Percentiles rank a stretch among this genome's conserved stretches.
Conservation (phyloP, 2,113 vertebrate genomes). For the Micromys minutus region DNA sequence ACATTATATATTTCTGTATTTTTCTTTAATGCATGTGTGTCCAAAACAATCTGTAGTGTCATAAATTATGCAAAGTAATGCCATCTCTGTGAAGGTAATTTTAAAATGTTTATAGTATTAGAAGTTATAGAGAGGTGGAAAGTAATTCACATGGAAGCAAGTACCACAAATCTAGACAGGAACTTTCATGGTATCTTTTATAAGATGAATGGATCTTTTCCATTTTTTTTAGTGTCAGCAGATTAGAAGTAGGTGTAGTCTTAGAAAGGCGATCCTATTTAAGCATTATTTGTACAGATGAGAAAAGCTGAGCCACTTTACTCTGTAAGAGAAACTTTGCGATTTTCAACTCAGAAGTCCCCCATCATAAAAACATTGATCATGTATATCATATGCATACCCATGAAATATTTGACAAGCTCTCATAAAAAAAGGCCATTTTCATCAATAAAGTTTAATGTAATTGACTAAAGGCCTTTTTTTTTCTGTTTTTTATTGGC, state of each 20-base stretch:
- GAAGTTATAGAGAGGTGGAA: not conserved
- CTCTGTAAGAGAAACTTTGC: not conserved
- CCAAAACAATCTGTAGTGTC: not conserved
- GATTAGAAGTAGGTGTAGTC: not conserved
- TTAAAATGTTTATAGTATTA: not conserved
- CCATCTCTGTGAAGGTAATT: not conserved
- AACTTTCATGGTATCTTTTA: not conserved
- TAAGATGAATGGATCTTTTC: not conserved
- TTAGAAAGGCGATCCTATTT: not conserved
- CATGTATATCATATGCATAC: not conserved
- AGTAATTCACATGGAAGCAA: slow-evolving; percentile 33
- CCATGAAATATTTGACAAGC: not conserved
- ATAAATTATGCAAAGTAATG: slow-evolving; percentile 18
- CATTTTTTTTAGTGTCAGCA: not conserved
- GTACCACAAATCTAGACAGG: not conserved
- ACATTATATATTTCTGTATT: not conserved
- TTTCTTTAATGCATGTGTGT: not conserved
- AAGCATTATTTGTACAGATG: slow-evolving; percentile 23
- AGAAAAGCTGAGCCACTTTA: not conserved
- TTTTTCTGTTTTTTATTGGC: not conserved
- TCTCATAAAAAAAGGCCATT: not conserved
- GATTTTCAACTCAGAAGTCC: not conserved
- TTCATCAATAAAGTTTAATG: not conserved
- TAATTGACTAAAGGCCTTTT: not conserved
- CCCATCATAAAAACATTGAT: not conserved